Evolutionary conservation across 2,113 vertebrate species (phyloP).

Genomic region (Engraulis encrasicolus): DNA sequence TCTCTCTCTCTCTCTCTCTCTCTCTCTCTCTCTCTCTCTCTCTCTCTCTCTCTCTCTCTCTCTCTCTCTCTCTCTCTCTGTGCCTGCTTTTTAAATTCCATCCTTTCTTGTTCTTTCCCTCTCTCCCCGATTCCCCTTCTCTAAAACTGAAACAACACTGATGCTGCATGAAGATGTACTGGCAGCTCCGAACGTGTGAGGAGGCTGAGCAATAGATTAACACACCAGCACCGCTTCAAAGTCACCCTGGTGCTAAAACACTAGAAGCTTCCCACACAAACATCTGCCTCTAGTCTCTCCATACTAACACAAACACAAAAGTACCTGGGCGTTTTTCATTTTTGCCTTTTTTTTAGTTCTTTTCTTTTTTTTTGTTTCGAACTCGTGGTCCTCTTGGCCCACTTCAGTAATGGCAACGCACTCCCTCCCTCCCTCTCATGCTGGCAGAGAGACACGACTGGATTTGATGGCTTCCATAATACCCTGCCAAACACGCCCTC

Average conservation of each 20-base stretch:
- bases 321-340: background rate
- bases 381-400: background rate
- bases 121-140: background rate
- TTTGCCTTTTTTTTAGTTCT: too few relatives aligned
- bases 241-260: background rate
- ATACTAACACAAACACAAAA: conserved; percentile 21
- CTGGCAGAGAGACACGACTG: background rate
- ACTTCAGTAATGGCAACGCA: background rate
- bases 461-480: background rate
- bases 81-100: background rate
- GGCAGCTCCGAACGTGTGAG: background rate
- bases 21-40: too few relatives aligned
- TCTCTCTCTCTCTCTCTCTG: background rate
- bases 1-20: background rate
- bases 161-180: conserved; percentile 20
- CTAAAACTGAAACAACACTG: background rate
- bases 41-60: background rate
- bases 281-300: background rate
- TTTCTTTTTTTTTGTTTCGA: background rate
- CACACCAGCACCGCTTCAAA: background rate
- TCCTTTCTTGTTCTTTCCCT: background rate
- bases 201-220: conserved; percentile 19
- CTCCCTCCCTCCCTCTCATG: background rate
- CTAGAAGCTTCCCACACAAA: conserved; percentile 25
- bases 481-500: conserved; percentile 12